A percentile compares a stretch with the other conserved stretches of the same genome.
These are phyloP conservation scores for Bhutanitis thaidina DNA, from an alignment of 2,888 invertebrate species.

Conservation along the genomic window DNA sequence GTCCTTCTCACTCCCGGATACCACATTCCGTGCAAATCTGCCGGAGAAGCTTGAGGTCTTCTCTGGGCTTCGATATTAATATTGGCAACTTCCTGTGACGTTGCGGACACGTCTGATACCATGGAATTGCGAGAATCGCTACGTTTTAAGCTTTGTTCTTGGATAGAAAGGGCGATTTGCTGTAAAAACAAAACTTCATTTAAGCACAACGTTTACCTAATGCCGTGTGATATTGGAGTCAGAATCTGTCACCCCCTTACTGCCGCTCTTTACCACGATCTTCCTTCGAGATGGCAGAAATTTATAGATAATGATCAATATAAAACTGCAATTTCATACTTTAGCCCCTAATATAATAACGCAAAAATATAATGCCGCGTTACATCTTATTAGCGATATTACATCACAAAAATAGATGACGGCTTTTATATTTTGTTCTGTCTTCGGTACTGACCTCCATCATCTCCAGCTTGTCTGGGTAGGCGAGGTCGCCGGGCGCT, in stretches of 20 bases:
- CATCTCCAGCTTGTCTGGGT: constrained; percentile 98
- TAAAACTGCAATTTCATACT: too few species aligned
- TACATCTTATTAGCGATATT: too few species aligned
- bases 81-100: constrained; percentile 86
- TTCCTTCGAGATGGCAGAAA: too few species aligned
- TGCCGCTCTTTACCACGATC: too few species aligned
- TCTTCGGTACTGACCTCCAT: constrained; percentile 87
- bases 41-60: constrained; percentile 85
- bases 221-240: too few species aligned
- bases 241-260: too few species aligned
- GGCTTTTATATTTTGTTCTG: too few species aligned
- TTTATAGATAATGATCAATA: too few species aligned
- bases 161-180: constrained; percentile 83
- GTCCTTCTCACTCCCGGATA: constrained; percentile 98
- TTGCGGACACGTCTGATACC: constrained; percentile 83
- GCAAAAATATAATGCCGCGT: too few species aligned
- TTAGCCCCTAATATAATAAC: too few species aligned
- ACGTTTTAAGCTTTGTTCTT: constrained; percentile 78
- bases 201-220: too few species aligned
- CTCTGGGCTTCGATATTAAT: constrained; percentile 71
- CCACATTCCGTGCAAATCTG: constrained; percentile 99
- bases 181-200: constrained; percentile 36
- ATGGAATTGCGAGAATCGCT: constrained; percentile 85
- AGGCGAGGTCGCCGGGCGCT: constrained; percentile 96
- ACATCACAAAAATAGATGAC: too few species aligned